Conservation (phyloP, 2,113 vertebrate species). For the Romanogobio albipinnatus region DNA sequence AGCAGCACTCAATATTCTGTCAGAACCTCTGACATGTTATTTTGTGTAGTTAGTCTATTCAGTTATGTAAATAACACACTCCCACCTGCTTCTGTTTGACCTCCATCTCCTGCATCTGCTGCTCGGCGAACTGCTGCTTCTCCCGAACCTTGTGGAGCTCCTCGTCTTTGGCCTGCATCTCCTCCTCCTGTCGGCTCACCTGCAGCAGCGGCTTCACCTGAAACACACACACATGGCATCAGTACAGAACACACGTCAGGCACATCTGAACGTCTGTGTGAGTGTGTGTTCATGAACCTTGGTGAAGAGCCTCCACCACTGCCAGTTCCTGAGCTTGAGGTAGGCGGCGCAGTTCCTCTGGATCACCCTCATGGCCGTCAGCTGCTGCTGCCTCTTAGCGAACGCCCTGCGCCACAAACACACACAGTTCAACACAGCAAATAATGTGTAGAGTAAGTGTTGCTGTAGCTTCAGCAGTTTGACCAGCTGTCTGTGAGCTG, state of each 20-base stretch:
- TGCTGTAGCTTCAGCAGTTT: too few species aligned
- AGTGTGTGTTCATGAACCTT: conserved; percentile 78
- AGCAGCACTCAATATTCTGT: too few species aligned
- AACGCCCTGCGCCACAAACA: conserved; percentile 82
- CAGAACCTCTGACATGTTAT: too few species aligned
- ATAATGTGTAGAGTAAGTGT: neutral
- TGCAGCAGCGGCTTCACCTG: conserved; percentile 97
- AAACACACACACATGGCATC: neutral
- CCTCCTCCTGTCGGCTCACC: conserved; percentile 95
- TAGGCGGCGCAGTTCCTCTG: conserved; percentile 99
- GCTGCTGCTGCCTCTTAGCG: conserved; percentile 92
- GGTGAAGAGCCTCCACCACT: conserved; percentile 99
- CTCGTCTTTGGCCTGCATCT: conserved; percentile 95
- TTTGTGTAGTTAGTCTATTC: too few species aligned
- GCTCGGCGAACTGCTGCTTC: conserved; percentile 85
- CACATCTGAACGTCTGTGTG: neutral
- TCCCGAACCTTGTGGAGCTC: conserved; percentile 90
- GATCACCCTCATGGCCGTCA: conserved; percentile 97
- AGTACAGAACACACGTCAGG: neutral
- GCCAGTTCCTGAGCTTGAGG: conserved; percentile 97
- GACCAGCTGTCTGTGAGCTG: too few species aligned
- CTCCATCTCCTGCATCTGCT: conserved; percentile 86
- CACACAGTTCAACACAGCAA: conserved; percentile 10
- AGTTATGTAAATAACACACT: too few species aligned
- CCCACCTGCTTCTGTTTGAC: conserved; percentile 86